Evolutionary conservation across 2,888 invertebrate species (phyloP).

Genomic region (Cartodere bifasciata): DNA sequence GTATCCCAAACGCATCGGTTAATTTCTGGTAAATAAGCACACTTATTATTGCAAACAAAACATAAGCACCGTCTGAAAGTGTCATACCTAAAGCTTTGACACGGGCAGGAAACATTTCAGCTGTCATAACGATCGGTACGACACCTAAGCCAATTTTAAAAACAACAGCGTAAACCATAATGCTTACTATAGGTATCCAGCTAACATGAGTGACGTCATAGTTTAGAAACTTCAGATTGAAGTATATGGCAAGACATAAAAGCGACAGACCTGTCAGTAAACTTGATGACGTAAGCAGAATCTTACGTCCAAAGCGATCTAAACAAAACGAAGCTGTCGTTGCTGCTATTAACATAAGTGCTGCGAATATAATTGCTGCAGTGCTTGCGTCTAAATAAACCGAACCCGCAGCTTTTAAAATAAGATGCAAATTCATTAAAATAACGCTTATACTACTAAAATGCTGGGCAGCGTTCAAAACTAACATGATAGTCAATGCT

Average conservation of each 20-base stretch:
- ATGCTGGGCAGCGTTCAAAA: constrained; percentile 31
- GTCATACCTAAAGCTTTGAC: constrained; percentile 33
- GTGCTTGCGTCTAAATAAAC: constrained; percentile 24
- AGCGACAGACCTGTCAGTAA: constrained; percentile 27
- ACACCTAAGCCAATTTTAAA: constrained; percentile 30
- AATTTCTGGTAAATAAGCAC: constrained; percentile 27
- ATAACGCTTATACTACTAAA: constrained; percentile 33
- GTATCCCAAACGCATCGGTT: constrained; percentile 22
- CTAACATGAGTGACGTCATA: constrained; percentile 20
- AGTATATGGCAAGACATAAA: constrained; percentile 27
- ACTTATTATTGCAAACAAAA: constrained; percentile 25
- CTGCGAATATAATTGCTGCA: constrained; percentile 29
- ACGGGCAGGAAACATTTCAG: constrained; percentile 31
- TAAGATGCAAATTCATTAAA: constrained; percentile 32
- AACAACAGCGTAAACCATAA: constrained; percentile 29
- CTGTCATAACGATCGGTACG: constrained; percentile 32
- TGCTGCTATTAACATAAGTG: constrained; percentile 28
- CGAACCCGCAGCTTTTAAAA: constrained; percentile 28
- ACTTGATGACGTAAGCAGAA: constrained; percentile 26
- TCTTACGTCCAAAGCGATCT: constrained; percentile 29
- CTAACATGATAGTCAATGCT: constrained; percentile 30
- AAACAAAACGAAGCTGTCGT: constrained; percentile 24
- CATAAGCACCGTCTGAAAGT: constrained; percentile 28
- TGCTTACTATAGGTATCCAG: constrained; percentile 26
- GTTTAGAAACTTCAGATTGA: constrained; percentile 24